These are phyloP conservation scores for Cochlearius cochlearius DNA, from an alignment of 2,113 vertebrate species.

Conservation along the genomic window DNA sequence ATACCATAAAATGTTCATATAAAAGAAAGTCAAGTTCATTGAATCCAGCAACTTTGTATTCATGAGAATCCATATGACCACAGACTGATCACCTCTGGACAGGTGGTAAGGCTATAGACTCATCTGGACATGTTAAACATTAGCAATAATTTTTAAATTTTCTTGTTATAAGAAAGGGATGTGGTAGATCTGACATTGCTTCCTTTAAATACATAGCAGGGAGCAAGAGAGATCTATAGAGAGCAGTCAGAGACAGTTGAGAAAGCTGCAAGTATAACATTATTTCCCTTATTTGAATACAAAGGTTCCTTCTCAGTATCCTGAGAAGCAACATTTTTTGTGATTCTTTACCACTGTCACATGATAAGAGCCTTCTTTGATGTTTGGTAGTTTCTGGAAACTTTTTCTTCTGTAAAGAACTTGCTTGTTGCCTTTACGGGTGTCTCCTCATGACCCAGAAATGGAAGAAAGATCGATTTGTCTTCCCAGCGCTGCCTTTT, in stretches of 20 bases:
- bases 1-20: background rate
- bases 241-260: background rate
- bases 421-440: background rate
- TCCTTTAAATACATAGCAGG: background rate
- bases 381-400: background rate
- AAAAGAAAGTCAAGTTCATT: background rate
- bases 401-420: background rate
- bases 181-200: background rate
- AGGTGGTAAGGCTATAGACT: background rate
- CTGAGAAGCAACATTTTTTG: background rate
- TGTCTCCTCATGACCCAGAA: constrained; percentile 9
- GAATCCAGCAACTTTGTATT: background rate
- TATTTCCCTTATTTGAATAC: background rate
- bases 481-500: background rate
- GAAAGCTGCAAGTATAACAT: background rate
- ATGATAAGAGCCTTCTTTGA: background rate
- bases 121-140: background rate
- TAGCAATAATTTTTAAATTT: background rate
- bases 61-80: background rate
- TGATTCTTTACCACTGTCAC: background rate
- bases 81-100: background rate
- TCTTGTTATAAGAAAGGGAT: background rate
- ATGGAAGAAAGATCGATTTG: background rate
- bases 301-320: background rate
- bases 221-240: background rate